phyloP scores from a whole-genome alignment of 2,888 invertebrate species.

The Eucera pruinosa region DNA sequence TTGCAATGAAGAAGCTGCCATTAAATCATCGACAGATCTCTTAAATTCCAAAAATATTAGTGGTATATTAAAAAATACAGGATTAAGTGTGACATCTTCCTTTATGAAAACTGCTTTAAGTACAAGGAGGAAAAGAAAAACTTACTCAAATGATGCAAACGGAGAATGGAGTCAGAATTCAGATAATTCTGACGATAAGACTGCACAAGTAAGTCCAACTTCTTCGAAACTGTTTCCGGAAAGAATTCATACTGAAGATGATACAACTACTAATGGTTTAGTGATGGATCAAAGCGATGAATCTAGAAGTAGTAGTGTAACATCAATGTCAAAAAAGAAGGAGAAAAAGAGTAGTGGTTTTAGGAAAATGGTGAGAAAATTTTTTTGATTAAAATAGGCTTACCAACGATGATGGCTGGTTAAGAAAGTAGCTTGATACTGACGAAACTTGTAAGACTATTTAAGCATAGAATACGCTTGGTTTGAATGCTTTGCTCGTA shows the following conservation, averaged over 20 bases:
- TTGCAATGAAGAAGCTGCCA: conserved; percentile 1
- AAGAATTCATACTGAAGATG: conserved; percentile 66
- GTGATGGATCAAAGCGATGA: conserved; percentile 78
- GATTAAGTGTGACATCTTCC: conserved; percentile 78
- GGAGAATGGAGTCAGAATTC: conserved; percentile 76
- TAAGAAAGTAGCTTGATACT: conserved; percentile 8
- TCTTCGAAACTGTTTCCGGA: conserved; percentile 39
- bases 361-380: conserved; percentile 91
- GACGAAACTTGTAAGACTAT: background rate
- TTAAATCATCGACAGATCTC: conserved; percentile 1
- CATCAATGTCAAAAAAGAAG: conserved; percentile 83
- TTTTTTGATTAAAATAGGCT: conserved; percentile 87
- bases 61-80: conserved; percentile 70
- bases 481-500: conserved; percentile 37
- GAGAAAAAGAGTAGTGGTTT: conserved; percentile 89
- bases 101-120: conserved; percentile 85
- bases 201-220: conserved; percentile 62
- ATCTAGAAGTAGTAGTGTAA: conserved; percentile 75
- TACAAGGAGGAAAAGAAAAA: conserved; percentile 80
- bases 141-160: conserved; percentile 77
- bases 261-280: conserved; percentile 56
- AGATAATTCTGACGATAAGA: conserved; percentile 66
- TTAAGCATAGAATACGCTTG: conserved; percentile 8
- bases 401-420: background rate
- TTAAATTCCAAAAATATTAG: conserved; percentile 38